These are phyloP conservation scores for Caenorhabditis sulstoni DNA, from an alignment of 2,888 invertebrate species.

Conservation along the genomic window DNA sequence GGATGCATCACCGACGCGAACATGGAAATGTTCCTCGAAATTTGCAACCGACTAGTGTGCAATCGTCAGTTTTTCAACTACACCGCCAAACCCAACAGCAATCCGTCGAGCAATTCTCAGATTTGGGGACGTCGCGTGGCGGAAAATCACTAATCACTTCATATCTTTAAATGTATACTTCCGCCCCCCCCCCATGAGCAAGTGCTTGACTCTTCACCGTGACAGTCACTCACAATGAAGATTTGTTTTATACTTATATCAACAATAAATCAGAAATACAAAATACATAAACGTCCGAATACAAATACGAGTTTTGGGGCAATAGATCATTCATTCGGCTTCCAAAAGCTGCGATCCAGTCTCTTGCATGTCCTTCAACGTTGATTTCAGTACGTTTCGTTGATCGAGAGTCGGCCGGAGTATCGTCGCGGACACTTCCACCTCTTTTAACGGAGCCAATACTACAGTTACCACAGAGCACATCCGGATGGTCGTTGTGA, in stretches of 20 bases:
- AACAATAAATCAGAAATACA: background rate
- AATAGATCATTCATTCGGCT: background rate
- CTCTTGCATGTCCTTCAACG: constrained; percentile 42
- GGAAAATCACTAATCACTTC: constrained; percentile 17
- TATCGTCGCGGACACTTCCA: constrained; percentile 35
- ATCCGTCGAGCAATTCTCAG: background rate
- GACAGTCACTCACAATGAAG: no score
- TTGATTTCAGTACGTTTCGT: constrained; percentile 20
- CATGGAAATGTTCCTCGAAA: constrained; percentile 19
- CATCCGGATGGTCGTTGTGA: constrained; percentile 52
- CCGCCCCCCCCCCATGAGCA: no score
- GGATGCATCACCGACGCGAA: constrained; percentile 38
- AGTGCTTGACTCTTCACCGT: no score
- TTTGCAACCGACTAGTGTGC: constrained; percentile 22
- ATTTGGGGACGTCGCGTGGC: constrained; percentile 38
- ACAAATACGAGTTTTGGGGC: no score
- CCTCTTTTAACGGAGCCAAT: constrained; percentile 36
- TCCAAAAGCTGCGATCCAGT: constrained; percentile 34
- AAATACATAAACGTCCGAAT: no score
- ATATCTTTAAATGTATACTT: background rate
- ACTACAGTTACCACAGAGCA: constrained; percentile 64
- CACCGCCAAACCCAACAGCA: constrained; percentile 42
- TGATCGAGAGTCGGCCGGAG: constrained; percentile 37
- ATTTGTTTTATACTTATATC: no score
- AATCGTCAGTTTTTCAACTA: constrained; percentile 38